Evolutionary conservation across 30 jellyfish, hydroid and myxozoan genomes (phyloP), one percentile per base, ranked within the genome.

Genomic region (Catostylus mosaicus): DNA sequence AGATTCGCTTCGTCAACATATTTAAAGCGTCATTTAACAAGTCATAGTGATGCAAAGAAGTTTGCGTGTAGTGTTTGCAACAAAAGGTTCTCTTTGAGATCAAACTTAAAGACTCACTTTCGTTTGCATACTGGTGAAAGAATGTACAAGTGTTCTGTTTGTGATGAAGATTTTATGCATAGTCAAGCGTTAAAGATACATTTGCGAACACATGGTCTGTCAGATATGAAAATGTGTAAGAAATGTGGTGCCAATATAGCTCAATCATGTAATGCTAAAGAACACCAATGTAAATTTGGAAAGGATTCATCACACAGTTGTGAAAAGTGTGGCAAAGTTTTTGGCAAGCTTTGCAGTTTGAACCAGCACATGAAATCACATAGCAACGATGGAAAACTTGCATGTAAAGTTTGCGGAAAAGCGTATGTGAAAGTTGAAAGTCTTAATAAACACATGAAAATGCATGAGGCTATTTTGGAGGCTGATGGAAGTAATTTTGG

Each of bases 351-450:
- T 3, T 9, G 16, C 26, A 34, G 46, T 8, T 57, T 76, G 66
- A 76, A 33, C 14, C 23, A 26, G 47, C 88, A 76, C 43, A 24
- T 30, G 19, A 22, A 30, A 22, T 56, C 63, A 22, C 86, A 74
- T 36, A 45, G 6, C 36, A 20, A 22, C n/a, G 61, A 50, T 18
- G 11, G 24, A 74, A 64, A 27, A 12, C 26, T 56, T 30, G 19
- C 7, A 47, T 59, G 89, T 29, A 45, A 60, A 12, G 45, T 40
- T 61, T 78, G 89, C 43, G 89, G 68, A 24, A 60, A 78, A 61
- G 38, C 76, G 11, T 78, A 54, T 23, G 0, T 38, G 32, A 61
- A 51, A 23, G 16, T 5, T 32, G 59, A 38, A 24, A 18, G 51
- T n/a, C 80, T 78, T 19, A 60, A 40, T 20, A 46, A 26, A 14